phyloP scores from a whole-genome alignment of 2,888 invertebrate genomes.

The Ashinkailepas kermadecensis region DNA sequence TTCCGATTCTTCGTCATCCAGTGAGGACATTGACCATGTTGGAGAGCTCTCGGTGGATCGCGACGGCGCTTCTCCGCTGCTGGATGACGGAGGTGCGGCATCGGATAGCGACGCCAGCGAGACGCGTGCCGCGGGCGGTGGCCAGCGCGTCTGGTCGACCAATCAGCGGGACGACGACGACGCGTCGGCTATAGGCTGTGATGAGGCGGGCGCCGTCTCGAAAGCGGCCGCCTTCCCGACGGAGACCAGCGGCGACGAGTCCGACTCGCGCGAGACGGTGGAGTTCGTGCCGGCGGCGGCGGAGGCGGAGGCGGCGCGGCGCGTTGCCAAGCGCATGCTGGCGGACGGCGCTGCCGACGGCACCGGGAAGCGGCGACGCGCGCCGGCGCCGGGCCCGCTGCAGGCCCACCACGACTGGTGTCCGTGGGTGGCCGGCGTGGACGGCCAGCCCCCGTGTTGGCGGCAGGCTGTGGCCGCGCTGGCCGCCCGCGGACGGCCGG shows the following conservation, averaged over 20 bases:
- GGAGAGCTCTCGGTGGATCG: no score
- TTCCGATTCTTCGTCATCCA: no score
- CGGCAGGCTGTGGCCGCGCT: neutral
- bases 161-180: neutral
- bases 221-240: no score
- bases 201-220: neutral
- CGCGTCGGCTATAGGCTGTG: neutral
- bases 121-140: neutral
- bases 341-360: no score
- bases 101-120: neutral
- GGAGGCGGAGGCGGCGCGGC: no score
- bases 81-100: neutral
- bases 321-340: no score
- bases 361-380: neutral
- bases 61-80: no score
- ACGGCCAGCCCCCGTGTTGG: neutral
- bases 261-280: neutral
- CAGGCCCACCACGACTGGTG: constrained; percentile 1
- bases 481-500: neutral
- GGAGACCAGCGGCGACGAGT: neutral
- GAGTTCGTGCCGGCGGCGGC: neutral
- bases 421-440: constrained; percentile 2
- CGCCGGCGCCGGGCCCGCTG: neutral
- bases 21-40: no score
- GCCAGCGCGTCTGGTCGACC: neutral